A percentile compares a stretch with the other conserved stretches of the same genome.
Conservation (phyloP, 2,888 invertebrate species). For the Ommatoiulus sabulosus region DNA sequence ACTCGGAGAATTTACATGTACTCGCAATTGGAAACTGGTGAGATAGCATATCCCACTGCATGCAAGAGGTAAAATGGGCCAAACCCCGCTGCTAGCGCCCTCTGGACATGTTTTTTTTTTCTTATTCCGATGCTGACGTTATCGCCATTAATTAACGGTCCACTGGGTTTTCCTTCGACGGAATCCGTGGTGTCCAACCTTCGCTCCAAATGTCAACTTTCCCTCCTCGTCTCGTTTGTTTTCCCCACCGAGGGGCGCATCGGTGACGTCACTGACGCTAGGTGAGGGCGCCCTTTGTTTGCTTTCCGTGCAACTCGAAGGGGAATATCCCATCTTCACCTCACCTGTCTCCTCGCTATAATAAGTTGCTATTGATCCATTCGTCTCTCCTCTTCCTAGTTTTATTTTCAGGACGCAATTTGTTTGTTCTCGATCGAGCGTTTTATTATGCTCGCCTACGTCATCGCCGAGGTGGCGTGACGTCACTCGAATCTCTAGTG, state of each 20-base stretch:
- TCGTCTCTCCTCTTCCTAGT: slow-evolving; percentile 6
- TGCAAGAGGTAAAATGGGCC: background rate
- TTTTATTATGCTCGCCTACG: background rate
- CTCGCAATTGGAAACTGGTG: too few species aligned
- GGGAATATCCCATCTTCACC: slow-evolving; percentile 21
- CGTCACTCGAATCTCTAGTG: background rate
- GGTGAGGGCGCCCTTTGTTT: background rate
- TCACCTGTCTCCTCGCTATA: background rate
- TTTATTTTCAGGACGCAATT: background rate
- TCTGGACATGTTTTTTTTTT: background rate
- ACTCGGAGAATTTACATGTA: too few species aligned
- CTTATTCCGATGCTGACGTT: background rate
- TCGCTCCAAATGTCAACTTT: slow-evolving; percentile 16
- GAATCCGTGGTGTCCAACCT: background rate
- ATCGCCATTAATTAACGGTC: background rate
- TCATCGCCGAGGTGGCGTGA: background rate
- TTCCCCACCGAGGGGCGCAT: background rate
- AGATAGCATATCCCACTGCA: background rate
- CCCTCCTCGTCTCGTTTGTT: background rate
- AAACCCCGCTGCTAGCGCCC: background rate
- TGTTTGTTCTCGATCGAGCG: background rate
- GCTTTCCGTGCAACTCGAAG: background rate
- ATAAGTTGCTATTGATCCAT: background rate
- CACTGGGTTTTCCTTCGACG: background rate
- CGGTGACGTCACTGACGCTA: background rate